Percentiles rank a stretch among this genome's conserved stretches.
These are phyloP conservation scores for Nezara viridula DNA, from an alignment of 2,888 invertebrate genomes.

Conservation along the genomic window DNA sequence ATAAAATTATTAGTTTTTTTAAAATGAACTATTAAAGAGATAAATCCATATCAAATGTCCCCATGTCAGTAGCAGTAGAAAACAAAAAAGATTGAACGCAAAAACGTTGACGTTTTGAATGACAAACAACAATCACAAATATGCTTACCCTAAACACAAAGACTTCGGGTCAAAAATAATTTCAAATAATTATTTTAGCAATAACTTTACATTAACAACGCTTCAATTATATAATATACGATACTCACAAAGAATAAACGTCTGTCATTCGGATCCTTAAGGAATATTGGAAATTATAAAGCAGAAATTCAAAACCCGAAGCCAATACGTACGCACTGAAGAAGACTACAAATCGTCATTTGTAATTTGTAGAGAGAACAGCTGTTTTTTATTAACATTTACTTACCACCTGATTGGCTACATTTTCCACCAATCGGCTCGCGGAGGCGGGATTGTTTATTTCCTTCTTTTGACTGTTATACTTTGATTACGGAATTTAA, in stretches of 20 bases:
- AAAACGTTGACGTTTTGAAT: background rate
- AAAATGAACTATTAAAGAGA: no score
- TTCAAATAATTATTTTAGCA: background rate
- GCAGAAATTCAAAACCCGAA: background rate
- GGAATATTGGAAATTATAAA: background rate
- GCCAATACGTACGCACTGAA: constrained; percentile 1
- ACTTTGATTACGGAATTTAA: background rate
- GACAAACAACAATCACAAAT: background rate
- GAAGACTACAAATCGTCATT: constrained; percentile 43
- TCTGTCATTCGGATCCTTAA: constrained; percentile 49
- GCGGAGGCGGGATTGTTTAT: constrained; percentile 50
- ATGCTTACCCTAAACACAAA: constrained; percentile 15
- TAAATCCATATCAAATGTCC: no score
- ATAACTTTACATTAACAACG: background rate
- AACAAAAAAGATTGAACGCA: background rate
- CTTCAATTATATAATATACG: background rate
- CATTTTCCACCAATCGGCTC: constrained; percentile 12
- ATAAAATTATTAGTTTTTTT: no score
- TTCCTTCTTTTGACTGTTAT: constrained; percentile 40
- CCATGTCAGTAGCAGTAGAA: background rate
- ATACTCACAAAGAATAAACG: constrained; percentile 47
- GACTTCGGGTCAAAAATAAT: constrained; percentile 10
- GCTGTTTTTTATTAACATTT: constrained; percentile 31
- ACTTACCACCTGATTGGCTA: constrained; percentile 27
- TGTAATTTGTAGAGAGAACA: constrained; percentile 39